A percentile compares a stretch with the other conserved stretches of the same genome.
These are phyloP conservation scores for Xiphophorus birchmanni DNA, from an alignment of 2,797 vertebrate species.

Conservation along the genomic window DNA sequence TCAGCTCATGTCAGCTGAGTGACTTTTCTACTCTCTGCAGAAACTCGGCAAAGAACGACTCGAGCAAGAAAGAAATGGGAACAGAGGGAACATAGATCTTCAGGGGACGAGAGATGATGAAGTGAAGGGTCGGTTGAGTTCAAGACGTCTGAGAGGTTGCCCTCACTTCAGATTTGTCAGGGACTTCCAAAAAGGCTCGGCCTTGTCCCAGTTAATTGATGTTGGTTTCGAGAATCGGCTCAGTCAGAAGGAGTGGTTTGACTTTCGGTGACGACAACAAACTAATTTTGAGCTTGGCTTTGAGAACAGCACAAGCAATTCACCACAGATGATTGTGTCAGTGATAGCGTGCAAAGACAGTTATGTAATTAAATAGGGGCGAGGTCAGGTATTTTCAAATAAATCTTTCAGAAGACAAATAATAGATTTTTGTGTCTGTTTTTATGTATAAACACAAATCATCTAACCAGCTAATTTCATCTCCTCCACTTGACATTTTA, in stretches of 20 bases:
- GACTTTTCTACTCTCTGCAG: conserved; percentile 33
- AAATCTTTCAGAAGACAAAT: neutral
- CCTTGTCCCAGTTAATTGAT: neutral
- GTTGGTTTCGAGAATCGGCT: neutral
- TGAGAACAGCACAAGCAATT: neutral
- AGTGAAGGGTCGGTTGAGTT: conserved; percentile 14
- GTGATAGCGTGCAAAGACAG: neutral
- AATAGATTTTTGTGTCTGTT: neutral
- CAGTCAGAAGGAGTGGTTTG: neutral
- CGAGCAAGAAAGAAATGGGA: neutral
- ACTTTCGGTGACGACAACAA: neutral
- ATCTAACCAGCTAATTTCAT: neutral
- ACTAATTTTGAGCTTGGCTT: neutral
- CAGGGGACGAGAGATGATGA: conserved; percentile 24
- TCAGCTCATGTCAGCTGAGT: conserved; percentile 49
- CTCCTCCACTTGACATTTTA: neutral
- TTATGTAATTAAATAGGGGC: neutral
- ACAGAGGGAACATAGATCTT: neutral
- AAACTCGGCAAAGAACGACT: conserved; percentile 12
- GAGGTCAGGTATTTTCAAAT: neutral
- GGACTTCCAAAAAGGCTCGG: neutral
- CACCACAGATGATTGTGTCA: neutral
- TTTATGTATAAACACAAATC: neutral
- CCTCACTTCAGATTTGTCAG: neutral
- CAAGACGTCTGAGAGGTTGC: conserved; percentile 16